These are phyloP conservation scores for Leptinotarsa texana DNA, from an alignment of 1,140 invertebrate genomes.

Conservation along the genomic window DNA sequence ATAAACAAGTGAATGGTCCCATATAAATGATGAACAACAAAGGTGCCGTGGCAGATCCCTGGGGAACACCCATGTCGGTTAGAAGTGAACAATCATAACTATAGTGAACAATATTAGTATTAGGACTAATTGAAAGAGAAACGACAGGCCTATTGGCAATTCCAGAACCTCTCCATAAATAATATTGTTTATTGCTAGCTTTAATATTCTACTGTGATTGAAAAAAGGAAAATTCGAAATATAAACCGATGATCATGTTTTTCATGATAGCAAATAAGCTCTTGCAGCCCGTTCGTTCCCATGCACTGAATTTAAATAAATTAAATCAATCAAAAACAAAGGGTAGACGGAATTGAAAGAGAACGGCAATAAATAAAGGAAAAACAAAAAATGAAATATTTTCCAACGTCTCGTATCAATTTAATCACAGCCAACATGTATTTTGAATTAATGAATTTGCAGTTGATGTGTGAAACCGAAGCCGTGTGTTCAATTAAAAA, in stretches of 20 bases:
- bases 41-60: too few species aligned
- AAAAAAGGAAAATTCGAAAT: constrained; percentile 3
- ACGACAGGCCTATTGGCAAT: too few species aligned
- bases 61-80: too few species aligned
- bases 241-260: constrained; percentile 20
- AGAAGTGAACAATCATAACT: too few species aligned
- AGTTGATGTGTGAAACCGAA: constrained; percentile 50
- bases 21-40: too few species aligned
- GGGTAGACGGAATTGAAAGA: constrained; percentile 30
- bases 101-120: too few species aligned
- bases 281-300: constrained; percentile 15
- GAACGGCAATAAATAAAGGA: constrained; percentile 29
- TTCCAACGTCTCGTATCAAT: constrained; percentile 47
- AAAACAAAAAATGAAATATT: constrained; percentile 38
- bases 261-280: constrained; percentile 14
- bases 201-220: background rate
- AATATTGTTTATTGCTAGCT: background rate
- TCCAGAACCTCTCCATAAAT: too few species aligned
- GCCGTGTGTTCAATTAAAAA: constrained; percentile 52
- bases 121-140: too few species aligned
- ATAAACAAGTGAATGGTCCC: too few species aligned
- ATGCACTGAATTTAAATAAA: constrained; percentile 36
- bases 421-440: constrained; percentile 37
- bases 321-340: constrained; percentile 43
- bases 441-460: constrained; percentile 49